Evolutionary conservation across 2,888 invertebrate genomes (phyloP), one percentile per base, ranked within the genome.

Genomic region (Bedellia somnulentella): DNA sequence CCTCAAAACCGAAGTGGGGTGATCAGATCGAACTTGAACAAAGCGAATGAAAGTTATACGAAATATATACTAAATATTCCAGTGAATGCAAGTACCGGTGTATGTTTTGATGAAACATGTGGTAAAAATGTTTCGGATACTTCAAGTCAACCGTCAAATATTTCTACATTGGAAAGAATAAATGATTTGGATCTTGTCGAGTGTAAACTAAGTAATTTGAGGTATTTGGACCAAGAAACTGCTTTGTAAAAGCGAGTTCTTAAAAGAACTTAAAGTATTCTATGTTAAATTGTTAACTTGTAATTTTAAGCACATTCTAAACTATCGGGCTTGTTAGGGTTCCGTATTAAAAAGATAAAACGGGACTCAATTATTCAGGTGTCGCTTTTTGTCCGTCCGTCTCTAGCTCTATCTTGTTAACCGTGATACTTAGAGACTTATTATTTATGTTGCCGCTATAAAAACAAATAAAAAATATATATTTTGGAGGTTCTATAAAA

Each of bases 131-230:
- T 46, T 2, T 30, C 27, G 14, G 17, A 15, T n/a, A 6, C 29
- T 3, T 34, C 31, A 5, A 56, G 62, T 1, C 53, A 50, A 16
- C 61, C 58, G 0, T 68, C 71, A 0, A 54, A 58, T 42, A 51
- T 73, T 1, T 55, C 53, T 3, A 77, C 75, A 5, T 46, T 70
- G 22, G 76, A 76, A 38, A 54, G 76, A 39, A 52, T 77, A n/a
- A 59, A 49, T 25, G 77, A 77, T 41, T 49, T 77, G 12, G 57
- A 75, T 37, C 49, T 60, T 9, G 54, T 77, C 1, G 70, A 76
- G 34, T 60, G 54, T 34, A 75, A 58, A 45, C 35, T 77, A 15
- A 59, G 49, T 22, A 55, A 57, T 41, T 48, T 77, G 14, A 64
- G 58, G 40, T 40, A 40, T 5, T 45, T 54, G 5, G 58, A 64